Percentiles rank a stretch among this genome's conserved stretches.
phyloP scores from a whole-genome alignment of 92 coral and sea anemone species.

The Palythoa heliodiscus region DNA sequence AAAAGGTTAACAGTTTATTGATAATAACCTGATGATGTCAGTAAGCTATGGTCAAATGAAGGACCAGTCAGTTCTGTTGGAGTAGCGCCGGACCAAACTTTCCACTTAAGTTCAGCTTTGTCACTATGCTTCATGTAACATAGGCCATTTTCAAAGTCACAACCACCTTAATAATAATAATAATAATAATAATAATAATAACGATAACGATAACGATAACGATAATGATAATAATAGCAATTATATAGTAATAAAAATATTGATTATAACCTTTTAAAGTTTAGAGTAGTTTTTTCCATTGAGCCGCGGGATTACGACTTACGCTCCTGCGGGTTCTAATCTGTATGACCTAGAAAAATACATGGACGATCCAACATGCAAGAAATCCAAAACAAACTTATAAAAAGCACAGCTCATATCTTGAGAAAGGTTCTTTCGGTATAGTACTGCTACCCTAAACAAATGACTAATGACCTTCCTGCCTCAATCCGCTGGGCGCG shows the following conservation, averaged over 20 bases:
- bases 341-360: too few relatives aligned
- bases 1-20: not conserved
- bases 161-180: not conserved
- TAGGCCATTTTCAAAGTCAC: slow-evolving; percentile 71
- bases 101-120: slow-evolving; percentile 65
- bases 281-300: too few relatives aligned
- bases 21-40: slow-evolving; percentile 53
- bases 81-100: slow-evolving; percentile 65
- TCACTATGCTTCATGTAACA: slow-evolving; percentile 65
- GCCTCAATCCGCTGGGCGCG: too few relatives aligned
- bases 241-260: too few relatives aligned
- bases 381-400: too few relatives aligned
- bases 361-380: too few relatives aligned
- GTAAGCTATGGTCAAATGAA: slow-evolving; percentile 69
- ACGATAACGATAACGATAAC: not conserved
- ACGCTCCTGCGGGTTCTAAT: too few relatives aligned
- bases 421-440: too few relatives aligned
- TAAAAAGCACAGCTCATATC: too few relatives aligned
- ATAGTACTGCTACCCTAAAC: too few relatives aligned
- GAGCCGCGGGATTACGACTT: too few relatives aligned
- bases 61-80: slow-evolving; percentile 89
- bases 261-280: not conserved
- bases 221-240: not conserved
- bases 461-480: too few relatives aligned
- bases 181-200: not conserved